These are phyloP conservation scores for Eurytoma californica DNA, from an alignment of 2,888 invertebrate genomes.

Conservation along the genomic window DNA sequence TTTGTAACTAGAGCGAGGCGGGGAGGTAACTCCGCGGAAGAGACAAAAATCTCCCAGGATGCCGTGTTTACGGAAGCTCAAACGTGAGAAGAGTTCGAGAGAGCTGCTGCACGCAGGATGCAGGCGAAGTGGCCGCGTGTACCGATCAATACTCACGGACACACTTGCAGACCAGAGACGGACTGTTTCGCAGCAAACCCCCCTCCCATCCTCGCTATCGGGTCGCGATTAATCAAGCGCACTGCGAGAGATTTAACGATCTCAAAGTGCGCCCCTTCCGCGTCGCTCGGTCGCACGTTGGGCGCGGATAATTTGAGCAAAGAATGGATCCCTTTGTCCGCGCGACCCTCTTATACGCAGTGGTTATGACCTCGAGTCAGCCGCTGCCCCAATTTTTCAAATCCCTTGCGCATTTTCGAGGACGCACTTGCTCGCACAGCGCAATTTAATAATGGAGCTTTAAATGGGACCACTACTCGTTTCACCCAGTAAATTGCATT, in stretches of 20 bases:
- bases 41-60: no score
- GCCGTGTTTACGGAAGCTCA: constrained; percentile 4
- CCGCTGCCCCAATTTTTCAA: constrained; percentile 19
- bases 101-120: constrained; percentile 38
- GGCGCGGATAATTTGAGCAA: no score
- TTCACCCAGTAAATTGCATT: no score
- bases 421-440: neutral
- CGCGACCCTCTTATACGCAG: neutral
- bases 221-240: constrained; percentile 15
- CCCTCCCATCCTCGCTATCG: neutral
- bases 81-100: constrained; percentile 7
- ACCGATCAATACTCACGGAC: constrained; percentile 59
- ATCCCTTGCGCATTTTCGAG: constrained; percentile 4
- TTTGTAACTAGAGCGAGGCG: no score
- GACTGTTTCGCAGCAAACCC: neutral
- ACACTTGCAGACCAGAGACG: constrained; percentile 6
- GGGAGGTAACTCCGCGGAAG: no score
- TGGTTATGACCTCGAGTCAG: constrained; percentile 6
- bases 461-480: neutral
- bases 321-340: no score
- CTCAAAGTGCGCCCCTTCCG: no score
- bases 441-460: no score
- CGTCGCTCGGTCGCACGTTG: no score
- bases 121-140: constrained; percentile 53
- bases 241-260: neutral